These are phyloP conservation scores for Rhamphomyia laevipes DNA, from an alignment of 2,888 invertebrate genomes.

Conservation along the genomic window DNA sequence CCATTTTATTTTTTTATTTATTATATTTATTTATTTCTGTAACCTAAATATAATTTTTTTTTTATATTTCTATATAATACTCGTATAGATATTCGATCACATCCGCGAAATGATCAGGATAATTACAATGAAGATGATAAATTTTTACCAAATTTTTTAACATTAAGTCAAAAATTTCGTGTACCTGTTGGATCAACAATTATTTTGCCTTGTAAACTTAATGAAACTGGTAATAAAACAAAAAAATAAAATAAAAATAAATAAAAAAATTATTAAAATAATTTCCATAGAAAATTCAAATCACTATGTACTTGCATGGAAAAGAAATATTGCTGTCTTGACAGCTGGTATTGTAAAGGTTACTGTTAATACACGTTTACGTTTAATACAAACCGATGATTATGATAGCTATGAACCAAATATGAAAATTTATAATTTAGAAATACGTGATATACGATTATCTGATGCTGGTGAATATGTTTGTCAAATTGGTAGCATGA, in stretches of 20 bases:
- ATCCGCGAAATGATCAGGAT: constrained; percentile 11
- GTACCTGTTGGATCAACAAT: constrained; percentile 39
- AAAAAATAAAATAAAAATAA: constrained; percentile 8
- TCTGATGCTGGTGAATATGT: constrained; percentile 43
- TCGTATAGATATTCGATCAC: constrained; percentile 10
- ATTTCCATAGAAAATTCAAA: constrained; percentile 12
- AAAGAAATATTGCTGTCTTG: constrained; percentile 41
- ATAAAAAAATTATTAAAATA: background rate
- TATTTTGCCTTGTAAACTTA: constrained; percentile 38
- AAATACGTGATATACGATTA: constrained; percentile 39
- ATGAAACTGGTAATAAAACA: constrained; percentile 37
- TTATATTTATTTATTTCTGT: too few relatives aligned
- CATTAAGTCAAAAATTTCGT: constrained; percentile 37
- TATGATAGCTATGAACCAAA: constrained; percentile 16
- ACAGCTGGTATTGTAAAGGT: constrained; percentile 42
- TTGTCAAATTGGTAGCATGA: constrained; percentile 42
- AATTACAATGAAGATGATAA: constrained; percentile 17
- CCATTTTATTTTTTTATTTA: too few relatives aligned
- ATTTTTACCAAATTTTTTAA: constrained; percentile 32
- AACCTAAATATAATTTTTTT: too few relatives aligned
- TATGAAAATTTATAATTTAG: constrained; percentile 39
- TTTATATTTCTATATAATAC: background rate
- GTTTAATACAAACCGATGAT: constrained; percentile 32
- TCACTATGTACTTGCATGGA: constrained; percentile 40
- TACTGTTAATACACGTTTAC: constrained; percentile 39